These are phyloP conservation scores for Blastomussa wellsi DNA, from an alignment of 92 coral and sea anemone genomes.

Conservation along the genomic window DNA sequence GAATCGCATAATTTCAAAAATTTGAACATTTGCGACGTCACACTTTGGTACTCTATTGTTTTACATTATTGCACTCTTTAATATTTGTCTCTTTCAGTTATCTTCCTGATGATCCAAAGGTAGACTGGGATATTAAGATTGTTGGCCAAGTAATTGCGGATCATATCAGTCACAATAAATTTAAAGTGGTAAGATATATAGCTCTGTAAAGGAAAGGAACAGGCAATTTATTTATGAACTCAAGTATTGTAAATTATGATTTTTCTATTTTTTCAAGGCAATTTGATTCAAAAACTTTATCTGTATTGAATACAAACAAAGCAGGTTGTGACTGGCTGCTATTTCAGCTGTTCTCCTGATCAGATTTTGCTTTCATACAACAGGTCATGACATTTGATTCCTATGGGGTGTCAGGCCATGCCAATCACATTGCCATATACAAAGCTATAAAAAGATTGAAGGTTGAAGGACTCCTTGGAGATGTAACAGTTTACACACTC, in stretches of 20 bases:
- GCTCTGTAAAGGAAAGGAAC: background rate
- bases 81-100: conserved; percentile 25
- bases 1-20: no score
- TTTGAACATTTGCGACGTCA: no score
- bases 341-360: background rate
- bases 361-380: background rate
- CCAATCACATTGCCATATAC: conserved; percentile 81
- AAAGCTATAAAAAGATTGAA: conserved; percentile 64
- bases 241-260: no score
- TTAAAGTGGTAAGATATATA: conserved; percentile 67
- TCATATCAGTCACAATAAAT: conserved; percentile 58
- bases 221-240: no score
- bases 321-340: background rate
- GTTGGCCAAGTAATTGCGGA: conserved; percentile 56
- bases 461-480: conserved; percentile 39
- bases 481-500: conserved; percentile 61
- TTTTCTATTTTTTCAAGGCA: background rate
- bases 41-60: background rate
- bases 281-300: background rate
- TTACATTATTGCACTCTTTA: background rate
- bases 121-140: conserved; percentile 66
- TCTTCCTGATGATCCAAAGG: conserved; percentile 72
- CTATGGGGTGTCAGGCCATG: conserved; percentile 94
- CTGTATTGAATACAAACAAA: no score
- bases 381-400: conserved; percentile 92